Conservation (phyloP, 2,888 invertebrate species). For the Allygus modestus region DNA sequence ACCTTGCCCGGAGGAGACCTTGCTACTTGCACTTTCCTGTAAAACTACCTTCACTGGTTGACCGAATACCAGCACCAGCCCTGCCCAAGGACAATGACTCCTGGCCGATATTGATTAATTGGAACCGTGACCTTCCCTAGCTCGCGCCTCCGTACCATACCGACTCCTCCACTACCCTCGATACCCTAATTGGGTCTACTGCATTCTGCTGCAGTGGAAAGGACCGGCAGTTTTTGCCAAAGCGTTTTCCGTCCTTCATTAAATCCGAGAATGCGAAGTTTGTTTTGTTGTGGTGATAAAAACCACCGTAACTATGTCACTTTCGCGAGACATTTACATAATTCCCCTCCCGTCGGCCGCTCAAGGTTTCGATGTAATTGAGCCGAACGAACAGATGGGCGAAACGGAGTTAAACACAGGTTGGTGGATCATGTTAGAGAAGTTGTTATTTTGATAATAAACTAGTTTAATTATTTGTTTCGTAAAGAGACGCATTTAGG, state of each 20-base stretch:
- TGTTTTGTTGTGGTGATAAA: background rate
- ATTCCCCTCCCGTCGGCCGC: background rate
- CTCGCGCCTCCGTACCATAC: background rate
- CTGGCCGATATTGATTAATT: constrained; percentile 15
- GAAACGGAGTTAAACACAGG: background rate
- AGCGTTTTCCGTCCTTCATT: background rate
- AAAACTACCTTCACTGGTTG: constrained; percentile 31
- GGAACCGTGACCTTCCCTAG: constrained; percentile 25
- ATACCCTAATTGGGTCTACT: background rate
- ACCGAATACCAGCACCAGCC: background rate
- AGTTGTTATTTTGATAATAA: background rate
- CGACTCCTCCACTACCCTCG: background rate
- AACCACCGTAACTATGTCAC: constrained; percentile 10
- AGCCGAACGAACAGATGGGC: background rate
- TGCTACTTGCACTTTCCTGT: constrained; percentile 26
- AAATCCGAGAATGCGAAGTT: background rate
- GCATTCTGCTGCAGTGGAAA: background rate
- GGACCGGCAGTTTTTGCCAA: constrained; percentile 10
- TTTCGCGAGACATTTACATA: constrained; percentile 17
- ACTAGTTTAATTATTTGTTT: background rate
- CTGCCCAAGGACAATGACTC: constrained; percentile 13
- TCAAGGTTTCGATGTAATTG: background rate
- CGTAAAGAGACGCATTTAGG: background rate
- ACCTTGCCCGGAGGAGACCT: constrained; percentile 32
- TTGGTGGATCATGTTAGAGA: background rate